A percentile compares a stretch with the other conserved stretches of the same genome.
Conservation (phyloP, 64 coral and sea anemone species). For the Trachythela sp. region DNA sequence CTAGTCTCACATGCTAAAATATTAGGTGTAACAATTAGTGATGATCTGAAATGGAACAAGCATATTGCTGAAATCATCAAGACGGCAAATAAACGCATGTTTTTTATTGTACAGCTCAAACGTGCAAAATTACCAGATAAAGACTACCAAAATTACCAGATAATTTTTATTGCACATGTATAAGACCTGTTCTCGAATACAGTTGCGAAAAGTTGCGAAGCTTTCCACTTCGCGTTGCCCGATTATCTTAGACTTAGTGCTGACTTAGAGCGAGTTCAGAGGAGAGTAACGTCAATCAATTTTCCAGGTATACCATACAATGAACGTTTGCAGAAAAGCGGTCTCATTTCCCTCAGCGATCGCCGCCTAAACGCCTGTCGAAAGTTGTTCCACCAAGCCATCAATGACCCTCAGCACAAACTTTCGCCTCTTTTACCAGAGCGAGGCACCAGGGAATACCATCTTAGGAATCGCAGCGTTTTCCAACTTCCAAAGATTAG, state of each 20-base stretch:
- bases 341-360: not conserved
- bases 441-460: no score
- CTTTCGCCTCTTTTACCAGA: no score
- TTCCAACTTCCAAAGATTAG: no score
- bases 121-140: not conserved
- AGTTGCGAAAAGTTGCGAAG: no score
- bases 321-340: not conserved
- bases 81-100: not conserved
- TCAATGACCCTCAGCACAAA: not conserved
- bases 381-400: not conserved
- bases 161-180: slow-evolving; percentile 2
- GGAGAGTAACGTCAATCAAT: not conserved
- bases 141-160: no score
- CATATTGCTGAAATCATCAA: not conserved
- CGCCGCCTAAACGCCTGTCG: no score
- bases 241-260: not conserved
- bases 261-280: not conserved
- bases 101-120: slow-evolving; percentile 1
- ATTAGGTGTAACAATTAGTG: no score
- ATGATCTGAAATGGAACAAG: not conserved
- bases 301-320: not conserved
- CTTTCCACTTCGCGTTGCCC: not conserved
- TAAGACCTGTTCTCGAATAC: not conserved
- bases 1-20: no score
- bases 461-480: no score